A percentile compares a stretch with the other conserved stretches of the same genome.
These are phyloP conservation scores for Apantesis nais DNA, from an alignment of 2,888 invertebrate species.

Conservation along the genomic window DNA sequence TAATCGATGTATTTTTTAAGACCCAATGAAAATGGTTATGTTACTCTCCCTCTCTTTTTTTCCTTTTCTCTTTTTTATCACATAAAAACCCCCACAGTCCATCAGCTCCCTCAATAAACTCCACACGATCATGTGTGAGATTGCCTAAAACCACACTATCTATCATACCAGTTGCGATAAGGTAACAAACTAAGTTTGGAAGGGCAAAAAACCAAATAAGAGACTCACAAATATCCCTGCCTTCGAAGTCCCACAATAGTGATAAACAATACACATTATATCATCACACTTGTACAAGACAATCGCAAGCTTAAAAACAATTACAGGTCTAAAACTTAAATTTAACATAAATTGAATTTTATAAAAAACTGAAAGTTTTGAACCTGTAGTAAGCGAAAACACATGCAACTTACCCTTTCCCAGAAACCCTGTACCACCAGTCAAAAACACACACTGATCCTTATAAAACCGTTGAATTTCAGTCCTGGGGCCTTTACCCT, in stretches of 20 bases:
- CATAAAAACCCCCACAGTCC: too few species aligned
- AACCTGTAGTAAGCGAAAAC: constrained; percentile 9
- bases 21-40: too few species aligned
- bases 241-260: not conserved
- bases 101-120: too few species aligned
- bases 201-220: too few species aligned
- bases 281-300: not conserved
- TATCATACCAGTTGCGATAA: not conserved
- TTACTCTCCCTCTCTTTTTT: too few species aligned
- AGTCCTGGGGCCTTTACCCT: constrained; percentile 74
- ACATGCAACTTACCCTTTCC: constrained; percentile 76
- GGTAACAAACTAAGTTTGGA: too few species aligned
- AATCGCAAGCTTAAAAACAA: constrained; percentile 4
- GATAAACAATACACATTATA: not conserved
- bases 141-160: not conserved
- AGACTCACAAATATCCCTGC: too few species aligned
- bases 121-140: not conserved
- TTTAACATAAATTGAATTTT: too few species aligned
- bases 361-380: not conserved
- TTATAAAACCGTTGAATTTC: constrained; percentile 74
- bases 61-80: too few species aligned
- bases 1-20: too few species aligned
- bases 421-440: constrained; percentile 80
- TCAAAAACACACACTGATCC: constrained; percentile 79
- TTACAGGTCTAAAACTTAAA: not conserved